A percentile compares a stretch with the other conserved stretches of the same genome.
Evolutionary conservation across 2,113 vertebrate genomes (phyloP).

Genomic region (Monarcha castaneiventris): DNA sequence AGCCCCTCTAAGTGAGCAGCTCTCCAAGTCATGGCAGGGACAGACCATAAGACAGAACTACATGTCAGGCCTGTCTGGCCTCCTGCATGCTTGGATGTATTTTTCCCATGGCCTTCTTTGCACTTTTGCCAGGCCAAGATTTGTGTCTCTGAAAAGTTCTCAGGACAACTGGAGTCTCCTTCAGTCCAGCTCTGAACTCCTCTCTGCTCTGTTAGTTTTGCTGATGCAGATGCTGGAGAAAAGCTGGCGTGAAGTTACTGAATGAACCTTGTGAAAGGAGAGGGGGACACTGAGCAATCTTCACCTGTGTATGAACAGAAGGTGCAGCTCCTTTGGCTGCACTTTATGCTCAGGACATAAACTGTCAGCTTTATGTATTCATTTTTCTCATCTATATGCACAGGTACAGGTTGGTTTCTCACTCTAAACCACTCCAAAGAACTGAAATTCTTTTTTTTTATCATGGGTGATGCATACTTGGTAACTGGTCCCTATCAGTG

Average conservation of each 20-base stretch:
- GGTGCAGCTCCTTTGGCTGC: background rate
- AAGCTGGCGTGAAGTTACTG: background rate
- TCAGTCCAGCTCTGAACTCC: background rate
- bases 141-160: conserved; percentile 12
- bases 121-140: background rate
- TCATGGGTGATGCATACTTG: background rate
- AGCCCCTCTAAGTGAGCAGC: background rate
- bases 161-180: background rate
- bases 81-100: background rate
- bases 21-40: background rate
- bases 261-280: background rate
- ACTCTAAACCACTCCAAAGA: background rate
- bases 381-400: background rate
- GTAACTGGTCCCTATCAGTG: background rate
- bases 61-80: background rate
- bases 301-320: background rate
- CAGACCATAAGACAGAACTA: background rate
- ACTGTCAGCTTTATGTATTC: background rate
- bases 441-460: background rate
- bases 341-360: background rate
- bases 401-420: background rate
- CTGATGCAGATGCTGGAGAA: background rate
- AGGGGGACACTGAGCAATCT: background rate
- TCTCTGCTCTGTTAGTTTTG: background rate
- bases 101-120: background rate